Evolutionary conservation across 2,888 invertebrate genomes (phyloP), one percentile per base, ranked within the genome.

Genomic region (Agrotis clavis): DNA sequence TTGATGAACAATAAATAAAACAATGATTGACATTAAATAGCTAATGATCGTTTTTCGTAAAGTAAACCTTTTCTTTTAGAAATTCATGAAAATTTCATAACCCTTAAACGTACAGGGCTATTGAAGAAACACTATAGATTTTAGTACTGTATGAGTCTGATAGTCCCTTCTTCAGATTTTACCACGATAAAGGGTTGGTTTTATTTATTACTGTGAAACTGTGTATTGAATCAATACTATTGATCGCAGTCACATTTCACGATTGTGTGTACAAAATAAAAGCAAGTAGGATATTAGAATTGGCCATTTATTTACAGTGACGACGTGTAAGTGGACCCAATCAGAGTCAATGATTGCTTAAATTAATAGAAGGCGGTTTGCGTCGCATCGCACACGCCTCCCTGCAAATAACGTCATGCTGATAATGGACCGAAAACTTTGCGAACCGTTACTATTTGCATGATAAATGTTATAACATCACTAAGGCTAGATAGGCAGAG

Each of bases 331-430:
- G 89, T 89, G 90, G 90, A 84, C 81, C 88, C 93, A 94, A 94
- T 94, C 94, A 95, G 87, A 90, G 90, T 89, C 88, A 89, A 90
- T 93, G 94, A 95, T 93, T 94, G 92, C 89, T 92, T 93, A 92
- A 94, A 95, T 95, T 90, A 92, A 91, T 91, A 81, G 91, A 84
- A 90, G 90, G 87, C 92, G 89, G 87, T 87, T 85, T 82, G 87
- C 84, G 80, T 85, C 81, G 82, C 76, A 76, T 79, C 85, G 89
- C 88, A 88, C 93, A 94, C 93, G 92, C 93, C 93, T 92, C 91
- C 91, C 79, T 78, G 79, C 81, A 71, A 87, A 88, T 87, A 89
- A 88, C 91, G 91, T 92, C 92, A 92, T 81, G 70, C 71, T 69
- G 62, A 59, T 82, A 79, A 79, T 82, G 70, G 76, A 71, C 77